phyloP scores from a whole-genome alignment of 2,888 invertebrate genomes.

The Orgyia antiqua region DNA sequence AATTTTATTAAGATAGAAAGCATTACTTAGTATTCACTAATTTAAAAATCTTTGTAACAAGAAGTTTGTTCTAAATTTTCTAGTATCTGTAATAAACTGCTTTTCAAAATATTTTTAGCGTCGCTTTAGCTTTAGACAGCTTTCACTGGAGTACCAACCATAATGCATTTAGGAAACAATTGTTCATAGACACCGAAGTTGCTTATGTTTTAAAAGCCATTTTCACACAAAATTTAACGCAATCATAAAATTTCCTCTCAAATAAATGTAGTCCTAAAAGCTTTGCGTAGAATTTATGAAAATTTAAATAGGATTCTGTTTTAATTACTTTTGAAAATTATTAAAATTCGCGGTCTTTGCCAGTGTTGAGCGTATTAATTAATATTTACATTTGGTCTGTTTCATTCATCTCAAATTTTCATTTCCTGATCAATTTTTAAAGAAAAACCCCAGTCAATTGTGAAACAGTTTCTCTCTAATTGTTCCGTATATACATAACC shows the following conservation, averaged over 20 bases:
- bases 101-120: no score
- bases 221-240: constrained; percentile 13
- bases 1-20: no score
- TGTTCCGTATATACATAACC: no score
- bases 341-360: constrained; percentile 3
- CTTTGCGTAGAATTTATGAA: constrained; percentile 12
- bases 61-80: no score
- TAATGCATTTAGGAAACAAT: constrained; percentile 11
- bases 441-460: no score
- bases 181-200: constrained; percentile 10
- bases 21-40: no score
- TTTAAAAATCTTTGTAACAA: no score
- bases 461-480: no score
- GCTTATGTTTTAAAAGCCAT: constrained; percentile 17
- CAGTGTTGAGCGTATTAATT: neutral
- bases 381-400: neutral
- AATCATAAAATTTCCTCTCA: constrained; percentile 11
- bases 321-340: constrained; percentile 10
- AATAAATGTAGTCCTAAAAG: constrained; percentile 9
- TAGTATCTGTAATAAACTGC: no score
- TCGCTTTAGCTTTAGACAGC: no score
- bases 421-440: neutral
- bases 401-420: neutral
- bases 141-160: constrained; percentile 3
- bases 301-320: constrained; percentile 6